A percentile compares a stretch with the other conserved stretches of the same genome.
Conservation (phyloP, 2,797 vertebrate genomes). For the Intellagama lesueurii region DNA sequence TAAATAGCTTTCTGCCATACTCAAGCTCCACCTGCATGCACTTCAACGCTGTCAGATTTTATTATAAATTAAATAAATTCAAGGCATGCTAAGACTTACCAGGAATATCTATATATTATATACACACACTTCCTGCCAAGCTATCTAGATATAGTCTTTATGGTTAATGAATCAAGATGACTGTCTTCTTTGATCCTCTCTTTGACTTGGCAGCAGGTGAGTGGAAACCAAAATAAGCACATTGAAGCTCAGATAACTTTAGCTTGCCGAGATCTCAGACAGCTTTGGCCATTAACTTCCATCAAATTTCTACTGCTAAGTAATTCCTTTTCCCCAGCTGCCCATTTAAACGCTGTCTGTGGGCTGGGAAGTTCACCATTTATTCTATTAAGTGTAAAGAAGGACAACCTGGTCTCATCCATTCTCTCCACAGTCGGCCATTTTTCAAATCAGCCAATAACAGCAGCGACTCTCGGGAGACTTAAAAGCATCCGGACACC, state of each 20-base stretch:
- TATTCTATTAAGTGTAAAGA: neutral
- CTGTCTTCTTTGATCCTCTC: neutral
- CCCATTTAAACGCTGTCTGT: neutral
- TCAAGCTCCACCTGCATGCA: no score
- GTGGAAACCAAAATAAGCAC: neutral
- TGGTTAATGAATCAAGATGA: neutral
- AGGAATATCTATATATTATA: neutral
- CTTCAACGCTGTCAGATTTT: no score
- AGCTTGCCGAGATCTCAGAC: neutral
- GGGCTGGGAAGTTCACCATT: neutral
- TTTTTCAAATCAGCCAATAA: neutral
- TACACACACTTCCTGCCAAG: no score
- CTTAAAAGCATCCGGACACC: accelerated
- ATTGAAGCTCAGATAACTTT: neutral
- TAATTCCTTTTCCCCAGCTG: neutral
- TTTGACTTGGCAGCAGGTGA: neutral
- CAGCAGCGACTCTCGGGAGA: neutral
- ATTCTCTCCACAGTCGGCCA: accelerated
- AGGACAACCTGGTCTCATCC: neutral
- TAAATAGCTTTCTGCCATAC: no score
- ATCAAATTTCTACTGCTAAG: neutral
- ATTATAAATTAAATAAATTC: neutral
- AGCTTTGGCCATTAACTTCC: constrained; percentile 25
- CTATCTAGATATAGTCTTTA: neutral
- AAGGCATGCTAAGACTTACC: neutral